Conservation (phyloP, 2,113 vertebrate genomes). For the Merops nubicus region DNA sequence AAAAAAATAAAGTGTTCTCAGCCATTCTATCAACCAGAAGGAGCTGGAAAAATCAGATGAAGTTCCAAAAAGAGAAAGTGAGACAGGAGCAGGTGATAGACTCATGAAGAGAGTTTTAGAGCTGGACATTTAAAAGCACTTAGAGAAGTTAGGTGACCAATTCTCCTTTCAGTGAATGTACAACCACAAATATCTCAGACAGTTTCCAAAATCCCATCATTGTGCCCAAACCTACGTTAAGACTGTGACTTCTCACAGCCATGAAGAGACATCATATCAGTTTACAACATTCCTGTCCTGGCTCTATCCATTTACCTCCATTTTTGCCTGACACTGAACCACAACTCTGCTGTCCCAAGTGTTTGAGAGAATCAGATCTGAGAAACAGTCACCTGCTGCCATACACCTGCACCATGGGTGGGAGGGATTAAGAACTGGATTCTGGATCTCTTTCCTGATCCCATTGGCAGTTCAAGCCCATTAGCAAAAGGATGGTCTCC, state of each 20-base stretch:
- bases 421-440: neutral
- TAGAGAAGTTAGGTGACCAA: neutral
- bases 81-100: neutral
- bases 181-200: neutral
- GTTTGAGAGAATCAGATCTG: neutral
- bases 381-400: neutral
- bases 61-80: neutral
- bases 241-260: neutral
- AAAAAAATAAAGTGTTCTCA: neutral
- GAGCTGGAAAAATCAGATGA: neutral
- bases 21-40: neutral
- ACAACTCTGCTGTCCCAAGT: neutral
- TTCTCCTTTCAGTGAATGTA: neutral
- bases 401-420: neutral
- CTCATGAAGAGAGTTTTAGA: neutral
- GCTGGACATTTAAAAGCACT: neutral
- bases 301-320: neutral
- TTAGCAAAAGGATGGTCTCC: neutral
- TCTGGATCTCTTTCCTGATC: neutral
- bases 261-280: neutral
- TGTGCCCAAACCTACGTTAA: neutral
- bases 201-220: neutral
- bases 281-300: neutral
- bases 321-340: neutral
- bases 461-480: neutral